Conservation (phyloP, 1,140 invertebrate genomes). For the Rhopalosiphum maidis region DNA sequence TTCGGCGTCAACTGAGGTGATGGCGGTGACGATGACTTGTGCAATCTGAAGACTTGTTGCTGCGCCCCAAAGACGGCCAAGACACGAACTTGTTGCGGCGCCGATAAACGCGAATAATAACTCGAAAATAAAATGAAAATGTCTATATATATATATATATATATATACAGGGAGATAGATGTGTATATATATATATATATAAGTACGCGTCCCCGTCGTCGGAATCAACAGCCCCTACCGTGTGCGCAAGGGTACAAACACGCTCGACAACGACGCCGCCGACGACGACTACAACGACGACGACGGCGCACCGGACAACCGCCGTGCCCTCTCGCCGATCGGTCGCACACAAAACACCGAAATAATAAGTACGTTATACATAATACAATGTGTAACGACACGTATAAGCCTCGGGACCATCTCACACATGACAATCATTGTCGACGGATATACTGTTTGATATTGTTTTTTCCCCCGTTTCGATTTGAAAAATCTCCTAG, state of each 20-base stretch:
- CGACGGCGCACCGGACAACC: neutral
- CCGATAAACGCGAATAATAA: conserved; percentile 36
- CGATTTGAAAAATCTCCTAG: neutral
- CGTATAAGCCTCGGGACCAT: too few relatives aligned
- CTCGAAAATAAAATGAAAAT: conserved; percentile 4
- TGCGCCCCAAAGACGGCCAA: conserved; percentile 43
- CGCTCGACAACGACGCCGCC: conserved; percentile 1
- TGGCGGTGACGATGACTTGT: neutral
- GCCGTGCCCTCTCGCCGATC: conserved; percentile 34
- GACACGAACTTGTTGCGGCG: conserved; percentile 54
- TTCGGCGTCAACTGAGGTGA: neutral
- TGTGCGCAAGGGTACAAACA: conserved; percentile 15
- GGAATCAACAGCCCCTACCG: neutral
- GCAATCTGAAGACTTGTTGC: conserved; percentile 45
- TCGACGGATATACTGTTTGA: neutral
- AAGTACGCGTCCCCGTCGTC: conserved; percentile 4
- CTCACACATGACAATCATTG: neutral
- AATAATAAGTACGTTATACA: neutral
- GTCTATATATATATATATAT: neutral
- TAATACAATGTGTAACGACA: neutral
- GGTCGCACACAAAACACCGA: neutral
- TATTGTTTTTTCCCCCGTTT: neutral
- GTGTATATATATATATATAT: too few relatives aligned
- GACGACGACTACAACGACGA: conserved; percentile 1
- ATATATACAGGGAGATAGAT: neutral